Conservation (phyloP, 2,113 vertebrate species). For the Diadophis punctatus region DNA sequence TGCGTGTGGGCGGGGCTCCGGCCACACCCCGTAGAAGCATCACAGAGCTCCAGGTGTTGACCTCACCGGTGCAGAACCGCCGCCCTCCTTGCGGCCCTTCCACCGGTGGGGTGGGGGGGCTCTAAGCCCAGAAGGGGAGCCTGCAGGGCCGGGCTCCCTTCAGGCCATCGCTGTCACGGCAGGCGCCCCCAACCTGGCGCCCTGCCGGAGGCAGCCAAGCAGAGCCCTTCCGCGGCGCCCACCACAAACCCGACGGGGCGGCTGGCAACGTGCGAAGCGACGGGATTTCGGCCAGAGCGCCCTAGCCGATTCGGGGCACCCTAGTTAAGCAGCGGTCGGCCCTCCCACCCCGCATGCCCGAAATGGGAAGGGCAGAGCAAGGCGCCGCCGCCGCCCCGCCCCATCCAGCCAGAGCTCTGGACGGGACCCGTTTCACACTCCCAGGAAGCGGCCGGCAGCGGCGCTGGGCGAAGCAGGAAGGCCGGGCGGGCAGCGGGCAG, state of each 20-base stretch:
- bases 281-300: neutral
- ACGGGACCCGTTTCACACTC: neutral
- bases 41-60: neutral
- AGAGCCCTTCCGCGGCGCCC: neutral
- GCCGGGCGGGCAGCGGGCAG: neutral
- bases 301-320: neutral
- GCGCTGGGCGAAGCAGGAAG: neutral
- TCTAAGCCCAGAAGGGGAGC: neutral
- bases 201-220: neutral
- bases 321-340: rapidly evolving
- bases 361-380: too few relatives aligned
- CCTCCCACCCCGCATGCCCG: neutral
- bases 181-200: neutral
- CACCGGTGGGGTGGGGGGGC: neutral
- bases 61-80: neutral
- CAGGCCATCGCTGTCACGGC: neutral
- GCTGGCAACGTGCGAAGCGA: neutral
- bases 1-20: neutral
- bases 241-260: neutral
- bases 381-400: neutral
- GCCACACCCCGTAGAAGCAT: neutral
- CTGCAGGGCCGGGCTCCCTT: neutral
- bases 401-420: neutral
- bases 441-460: neutral
- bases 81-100: neutral